Evolutionary conservation across 2,888 invertebrate genomes (phyloP).

Genomic region (Cyclophora albipunctata): DNA sequence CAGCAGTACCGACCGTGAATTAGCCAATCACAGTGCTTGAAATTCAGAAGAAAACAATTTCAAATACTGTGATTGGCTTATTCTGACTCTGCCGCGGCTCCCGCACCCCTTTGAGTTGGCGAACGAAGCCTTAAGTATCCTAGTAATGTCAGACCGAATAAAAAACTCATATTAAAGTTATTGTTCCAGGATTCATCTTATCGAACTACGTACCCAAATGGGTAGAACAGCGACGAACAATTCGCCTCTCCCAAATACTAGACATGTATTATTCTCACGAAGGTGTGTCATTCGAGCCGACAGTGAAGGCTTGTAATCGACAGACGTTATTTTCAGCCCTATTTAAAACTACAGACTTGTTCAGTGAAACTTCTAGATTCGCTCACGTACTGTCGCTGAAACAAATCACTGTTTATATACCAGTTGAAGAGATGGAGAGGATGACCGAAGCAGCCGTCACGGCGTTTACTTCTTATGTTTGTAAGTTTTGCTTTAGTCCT

Average conservation of each 20-base stretch:
- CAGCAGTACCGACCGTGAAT: too few relatives aligned
- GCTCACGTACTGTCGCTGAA: slow-evolving; percentile 57
- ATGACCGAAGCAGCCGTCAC: slow-evolving; percentile 62
- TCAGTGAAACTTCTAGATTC: slow-evolving; percentile 56
- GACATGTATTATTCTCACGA: slow-evolving; percentile 81
- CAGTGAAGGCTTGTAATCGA: slow-evolving; percentile 76
- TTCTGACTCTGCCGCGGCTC: too few relatives aligned
- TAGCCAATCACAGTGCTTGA: too few relatives aligned
- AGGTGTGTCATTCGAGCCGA: slow-evolving; percentile 73
- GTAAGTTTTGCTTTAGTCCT: slow-evolving; percentile 41
- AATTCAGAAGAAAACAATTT: too few relatives aligned
- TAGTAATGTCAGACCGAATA: too few relatives aligned
- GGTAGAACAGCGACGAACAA: slow-evolving; percentile 62
- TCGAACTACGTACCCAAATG: slow-evolving; percentile 68
- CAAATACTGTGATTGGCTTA: too few relatives aligned
- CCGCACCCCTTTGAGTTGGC: too few relatives aligned
- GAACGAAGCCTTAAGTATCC: too few relatives aligned
- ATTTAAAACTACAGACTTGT: slow-evolving; percentile 48
- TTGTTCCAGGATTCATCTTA: slow-evolving; percentile 71
- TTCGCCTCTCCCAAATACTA: slow-evolving; percentile 77
- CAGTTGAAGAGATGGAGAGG: slow-evolving; percentile 57
- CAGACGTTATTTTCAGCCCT: slow-evolving; percentile 56
- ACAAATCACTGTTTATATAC: slow-evolving; percentile 60
- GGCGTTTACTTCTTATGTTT: slow-evolving; percentile 66
- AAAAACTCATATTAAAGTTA: neutral